These are phyloP conservation scores for Heliangelus exortis DNA, from an alignment of 2,797 vertebrate genomes.

Conservation along the genomic window DNA sequence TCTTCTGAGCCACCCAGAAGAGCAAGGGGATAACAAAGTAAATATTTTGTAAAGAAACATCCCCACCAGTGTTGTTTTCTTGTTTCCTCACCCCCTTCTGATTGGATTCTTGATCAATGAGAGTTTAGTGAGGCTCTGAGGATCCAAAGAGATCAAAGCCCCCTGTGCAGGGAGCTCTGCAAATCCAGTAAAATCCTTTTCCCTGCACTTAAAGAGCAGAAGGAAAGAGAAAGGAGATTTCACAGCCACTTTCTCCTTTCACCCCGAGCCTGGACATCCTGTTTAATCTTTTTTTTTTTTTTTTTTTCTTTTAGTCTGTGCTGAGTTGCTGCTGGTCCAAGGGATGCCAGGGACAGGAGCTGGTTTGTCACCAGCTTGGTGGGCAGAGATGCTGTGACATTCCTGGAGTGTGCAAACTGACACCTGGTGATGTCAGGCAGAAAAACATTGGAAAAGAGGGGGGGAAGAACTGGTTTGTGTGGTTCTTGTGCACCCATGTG, in stretches of 20 bases:
- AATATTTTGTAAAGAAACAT: neutral
- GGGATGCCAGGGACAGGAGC: neutral
- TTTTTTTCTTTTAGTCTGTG: too few relatives aligned
- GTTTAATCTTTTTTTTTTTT: neutral
- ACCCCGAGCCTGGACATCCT: neutral
- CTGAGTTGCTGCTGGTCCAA: accelerated
- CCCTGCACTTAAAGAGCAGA: neutral
- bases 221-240: neutral
- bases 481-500: accelerated
- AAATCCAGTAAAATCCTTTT: neutral
- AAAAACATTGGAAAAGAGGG: accelerated
- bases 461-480: neutral
- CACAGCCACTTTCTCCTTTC: neutral
- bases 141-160: neutral
- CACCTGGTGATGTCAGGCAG: too few relatives aligned
- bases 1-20: neutral
- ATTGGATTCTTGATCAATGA: neutral
- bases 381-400: neutral
- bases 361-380: neutral
- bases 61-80: neutral
- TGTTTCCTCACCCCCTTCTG: neutral
- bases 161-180: neutral
- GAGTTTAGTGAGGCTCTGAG: neutral
- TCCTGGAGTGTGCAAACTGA: neutral
- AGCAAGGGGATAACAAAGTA: neutral